Conservation (phyloP, 2,888 invertebrate species). For the Dinocampus coccinellae region DNA sequence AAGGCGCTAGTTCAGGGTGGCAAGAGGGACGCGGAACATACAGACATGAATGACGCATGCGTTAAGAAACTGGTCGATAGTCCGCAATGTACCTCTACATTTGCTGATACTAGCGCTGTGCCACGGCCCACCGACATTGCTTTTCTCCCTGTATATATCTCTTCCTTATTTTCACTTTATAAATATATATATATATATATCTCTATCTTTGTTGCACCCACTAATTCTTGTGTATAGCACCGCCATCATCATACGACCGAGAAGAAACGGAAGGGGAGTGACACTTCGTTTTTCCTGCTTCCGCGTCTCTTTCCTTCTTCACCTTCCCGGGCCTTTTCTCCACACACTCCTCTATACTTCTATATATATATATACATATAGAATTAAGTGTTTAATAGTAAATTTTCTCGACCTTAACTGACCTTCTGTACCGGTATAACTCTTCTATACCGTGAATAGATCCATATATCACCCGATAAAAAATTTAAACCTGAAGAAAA, state of each 20-base stretch:
- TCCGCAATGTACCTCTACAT: conserved; percentile 58
- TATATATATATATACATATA: neutral
- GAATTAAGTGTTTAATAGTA: conserved; percentile 28
- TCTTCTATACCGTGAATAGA: neutral
- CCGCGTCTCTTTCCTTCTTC: conserved; percentile 10
- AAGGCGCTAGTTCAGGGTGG: conserved; percentile 52
- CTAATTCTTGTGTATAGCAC: neutral
- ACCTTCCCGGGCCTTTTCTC: conserved; percentile 15
- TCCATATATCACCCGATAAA: neutral
- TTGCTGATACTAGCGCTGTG: conserved; percentile 44
- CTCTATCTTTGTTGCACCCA: neutral
- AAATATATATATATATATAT: neutral
- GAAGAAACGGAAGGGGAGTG: neutral
- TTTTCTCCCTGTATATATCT: conserved; percentile 17
- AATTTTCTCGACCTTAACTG: conserved; percentile 24
- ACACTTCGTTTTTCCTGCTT: conserved; percentile 22
- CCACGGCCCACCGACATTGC: conserved; percentile 7
- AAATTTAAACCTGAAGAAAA: neutral
- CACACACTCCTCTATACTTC: neutral
- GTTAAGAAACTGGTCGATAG: conserved; percentile 63
- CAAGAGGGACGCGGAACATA: conserved; percentile 44
- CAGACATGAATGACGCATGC: conserved; percentile 56
- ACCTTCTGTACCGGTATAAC: neutral
- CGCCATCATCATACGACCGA: neutral
- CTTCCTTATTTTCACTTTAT: conserved; percentile 21